Base-by-base conservation (phyloP, 1,140 invertebrate genomes). In the Delia radicum region DNA sequence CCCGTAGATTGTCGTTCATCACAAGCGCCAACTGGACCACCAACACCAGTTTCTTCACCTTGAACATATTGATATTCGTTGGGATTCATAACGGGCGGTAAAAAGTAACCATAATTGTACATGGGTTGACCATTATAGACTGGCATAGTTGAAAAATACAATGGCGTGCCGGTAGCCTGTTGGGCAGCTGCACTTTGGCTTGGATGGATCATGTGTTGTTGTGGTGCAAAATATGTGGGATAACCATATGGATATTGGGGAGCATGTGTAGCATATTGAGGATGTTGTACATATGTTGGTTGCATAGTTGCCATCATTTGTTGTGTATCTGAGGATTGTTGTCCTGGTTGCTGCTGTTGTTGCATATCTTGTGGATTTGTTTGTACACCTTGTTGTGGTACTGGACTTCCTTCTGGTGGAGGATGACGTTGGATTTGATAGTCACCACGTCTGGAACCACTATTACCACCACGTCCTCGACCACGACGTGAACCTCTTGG, bases 11-110 rank as follows among this genome's bases (percentile, higher is more conserved):
- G 78, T 72, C 81, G 78, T 26, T 85, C 84, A 37, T 81, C 82
- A n/a, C n/a, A n/a, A n/a, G n/a, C n/a, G 13, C 75, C 21, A 15
- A 69, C 29, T 37, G 29, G 65, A 13, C 29, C 65, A 33, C 15
- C 65, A 0, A 48, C 71, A 27, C 81, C 79, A 7, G 67, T 76
- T 4, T 78, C 79, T 73, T 83, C 81, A 26, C 80, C 80, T 0
- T 78, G 72, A 15, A 82, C 37, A 37, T 79, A 85, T 24, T 79
- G 81, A 28, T 80, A 85, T 55, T 85, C 84, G 4, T 79, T 72
- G 15, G 72, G 80, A 10, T 79, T 78, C 65, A 85, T 62, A 12
- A 85, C 24, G 1, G 71, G 76, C 21, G 78, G 80, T 1, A 75
- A 48, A 21, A 80, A 71, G 27, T 78, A 81, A 15, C 80, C 76